Percentiles rank a stretch among this genome's conserved stretches.
Conservation (phyloP, 2,113 vertebrate species). For the Burhinus bistriatus region DNA sequence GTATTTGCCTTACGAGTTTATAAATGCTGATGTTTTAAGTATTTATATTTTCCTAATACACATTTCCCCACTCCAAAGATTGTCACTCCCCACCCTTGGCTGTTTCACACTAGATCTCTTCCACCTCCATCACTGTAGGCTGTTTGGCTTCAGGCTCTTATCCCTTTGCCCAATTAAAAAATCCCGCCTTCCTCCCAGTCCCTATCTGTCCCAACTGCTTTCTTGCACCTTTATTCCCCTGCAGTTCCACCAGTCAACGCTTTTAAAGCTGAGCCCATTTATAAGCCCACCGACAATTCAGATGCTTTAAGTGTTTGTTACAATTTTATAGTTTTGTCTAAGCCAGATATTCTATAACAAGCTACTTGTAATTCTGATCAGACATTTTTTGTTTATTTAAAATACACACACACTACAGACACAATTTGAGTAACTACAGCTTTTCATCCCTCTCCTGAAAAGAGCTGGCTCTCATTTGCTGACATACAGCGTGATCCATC, state of each 20-base stretch:
- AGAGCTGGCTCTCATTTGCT: background rate
- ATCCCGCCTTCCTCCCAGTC: background rate
- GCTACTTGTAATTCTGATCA: background rate
- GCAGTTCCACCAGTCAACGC: background rate
- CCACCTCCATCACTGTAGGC: background rate
- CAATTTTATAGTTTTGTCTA: background rate
- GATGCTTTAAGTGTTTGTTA: background rate
- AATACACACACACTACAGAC: background rate
- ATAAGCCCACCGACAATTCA: background rate
- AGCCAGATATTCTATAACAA: background rate
- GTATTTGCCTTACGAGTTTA: background rate
- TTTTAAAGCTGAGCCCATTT: background rate
- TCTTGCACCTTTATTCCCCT: background rate
- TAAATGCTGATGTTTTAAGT: background rate
- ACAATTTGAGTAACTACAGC: background rate
- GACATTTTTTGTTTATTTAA: background rate
- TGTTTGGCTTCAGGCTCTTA: background rate
- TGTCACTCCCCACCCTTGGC: no score
- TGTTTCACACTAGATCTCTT: background rate
- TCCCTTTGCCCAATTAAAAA: background rate
- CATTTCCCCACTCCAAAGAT: background rate
- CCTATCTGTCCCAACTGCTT: background rate
- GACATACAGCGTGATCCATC: accelerated
- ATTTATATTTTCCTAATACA: background rate
- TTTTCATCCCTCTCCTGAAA: background rate